A percentile compares a stretch with the other conserved stretches of the same genome.
Evolutionary conservation across 1,140 invertebrate genomes (phyloP).

Genomic region (Maniola jurtina): DNA sequence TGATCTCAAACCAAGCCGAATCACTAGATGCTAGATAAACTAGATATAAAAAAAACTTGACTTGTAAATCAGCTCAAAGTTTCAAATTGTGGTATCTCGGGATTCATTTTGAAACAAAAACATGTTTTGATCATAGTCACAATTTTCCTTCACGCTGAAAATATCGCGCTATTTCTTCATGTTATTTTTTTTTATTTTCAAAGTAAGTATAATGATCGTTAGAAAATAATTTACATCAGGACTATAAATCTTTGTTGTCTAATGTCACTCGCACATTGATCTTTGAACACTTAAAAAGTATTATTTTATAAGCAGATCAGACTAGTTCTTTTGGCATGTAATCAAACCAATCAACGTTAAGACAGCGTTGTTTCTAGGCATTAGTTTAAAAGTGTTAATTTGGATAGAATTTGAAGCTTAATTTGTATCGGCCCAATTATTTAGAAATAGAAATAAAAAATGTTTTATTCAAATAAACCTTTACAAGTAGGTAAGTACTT

Average conservation of each 20-base stretch:
- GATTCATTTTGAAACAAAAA: not conserved
- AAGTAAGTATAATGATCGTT: conserved; percentile 4
- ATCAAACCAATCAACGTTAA: conserved; percentile 36
- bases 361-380: conserved; percentile 20
- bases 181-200: not conserved
- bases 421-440: conserved; percentile 44
- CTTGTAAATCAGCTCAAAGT: too few relatives aligned
- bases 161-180: not conserved
- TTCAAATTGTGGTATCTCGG: not conserved
- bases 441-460: too few relatives aligned
- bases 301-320: conserved; percentile 9
- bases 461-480: too few relatives aligned
- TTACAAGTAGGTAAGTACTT: too few relatives aligned
- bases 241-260: conserved; percentile 6
- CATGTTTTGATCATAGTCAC: not conserved
- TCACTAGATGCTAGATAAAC: too few relatives aligned
- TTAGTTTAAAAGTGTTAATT: conserved; percentile 34
- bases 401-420: conserved; percentile 39
- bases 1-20: too few relatives aligned
- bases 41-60: too few relatives aligned
- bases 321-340: conserved; percentile 31
- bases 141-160: not conserved
- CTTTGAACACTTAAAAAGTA: conserved; percentile 10
- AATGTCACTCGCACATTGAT: conserved; percentile 3
- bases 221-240: conserved; percentile 2